Percentiles rank a stretch among this genome's conserved stretches.
Conservation (phyloP, 2,888 invertebrate genomes). For the Tetragonisca angustula region DNA sequence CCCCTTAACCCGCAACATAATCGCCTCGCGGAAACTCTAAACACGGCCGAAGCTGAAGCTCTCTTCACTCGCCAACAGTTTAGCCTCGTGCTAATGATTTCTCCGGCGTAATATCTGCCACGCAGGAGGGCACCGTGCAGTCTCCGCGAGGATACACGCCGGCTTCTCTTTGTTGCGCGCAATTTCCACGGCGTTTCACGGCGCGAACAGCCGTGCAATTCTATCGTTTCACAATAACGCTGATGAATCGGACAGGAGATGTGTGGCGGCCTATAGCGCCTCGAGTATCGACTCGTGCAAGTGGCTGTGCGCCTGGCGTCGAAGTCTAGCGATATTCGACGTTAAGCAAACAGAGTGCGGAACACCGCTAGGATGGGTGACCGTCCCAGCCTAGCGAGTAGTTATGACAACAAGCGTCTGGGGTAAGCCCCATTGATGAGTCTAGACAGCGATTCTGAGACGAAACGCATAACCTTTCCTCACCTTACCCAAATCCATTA, state of each 20-base stretch:
- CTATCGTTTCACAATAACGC: slow-evolving; percentile 14
- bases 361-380: too few species aligned
- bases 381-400: too few species aligned
- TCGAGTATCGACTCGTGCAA: too few species aligned
- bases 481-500: too few species aligned
- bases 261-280: too few species aligned
- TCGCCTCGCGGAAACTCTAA: slow-evolving; percentile 59
- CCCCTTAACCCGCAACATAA: slow-evolving; percentile 71
- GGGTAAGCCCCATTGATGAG: too few species aligned
- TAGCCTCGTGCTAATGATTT: slow-evolving; percentile 62
- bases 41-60: slow-evolving; percentile 34
- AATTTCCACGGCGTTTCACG: slow-evolving; percentile 28
- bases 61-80: slow-evolving; percentile 15
- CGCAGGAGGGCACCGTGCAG: neutral
- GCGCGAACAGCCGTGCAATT: neutral
- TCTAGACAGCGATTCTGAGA: too few species aligned
- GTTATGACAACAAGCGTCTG: too few species aligned
- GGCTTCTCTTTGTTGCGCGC: slow-evolving; percentile 15
- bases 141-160: neutral
- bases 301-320: too few species aligned
- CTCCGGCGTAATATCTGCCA: slow-evolving; percentile 43
- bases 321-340: too few species aligned
- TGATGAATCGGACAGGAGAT: slow-evolving; percentile 21
- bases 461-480: too few species aligned
- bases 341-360: too few species aligned